Conservation (phyloP, 2,888 invertebrate species). For the Colostygia pectinataria region DNA sequence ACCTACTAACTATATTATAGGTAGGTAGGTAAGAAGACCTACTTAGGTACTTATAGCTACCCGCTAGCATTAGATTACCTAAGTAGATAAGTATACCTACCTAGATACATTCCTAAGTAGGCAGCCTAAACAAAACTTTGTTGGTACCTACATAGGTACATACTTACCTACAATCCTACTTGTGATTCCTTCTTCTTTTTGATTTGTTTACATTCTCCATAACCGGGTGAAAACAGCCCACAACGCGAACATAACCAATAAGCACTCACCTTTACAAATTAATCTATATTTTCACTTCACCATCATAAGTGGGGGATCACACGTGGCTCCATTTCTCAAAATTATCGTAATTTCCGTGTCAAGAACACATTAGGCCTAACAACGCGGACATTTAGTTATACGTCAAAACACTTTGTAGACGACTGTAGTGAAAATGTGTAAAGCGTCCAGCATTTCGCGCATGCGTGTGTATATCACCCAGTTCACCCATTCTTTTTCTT, state of each 20-base stretch:
- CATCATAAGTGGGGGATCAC: constrained; percentile 74
- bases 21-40: too few species aligned
- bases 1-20: too few species aligned
- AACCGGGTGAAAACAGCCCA: constrained; percentile 40
- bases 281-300: constrained; percentile 55
- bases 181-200: too few species aligned
- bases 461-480: constrained; percentile 63
- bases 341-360: constrained; percentile 70
- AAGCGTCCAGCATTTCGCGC: constrained; percentile 75
- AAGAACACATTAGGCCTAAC: constrained; percentile 72
- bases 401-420: constrained; percentile 77
- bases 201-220: constrained; percentile 15
- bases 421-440: constrained; percentile 70
- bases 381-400: constrained; percentile 62
- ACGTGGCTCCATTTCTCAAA: constrained; percentile 66
- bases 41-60: too few species aligned
- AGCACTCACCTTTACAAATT: constrained; percentile 57
- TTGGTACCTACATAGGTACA: not conserved
- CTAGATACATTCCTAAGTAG: too few species aligned
- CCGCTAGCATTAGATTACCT: too few species aligned
- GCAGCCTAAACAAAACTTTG: too few species aligned
- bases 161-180: too few species aligned
- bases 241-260: constrained; percentile 47
- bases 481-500: constrained; percentile 24
- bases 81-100: constrained; percentile 1